These are phyloP conservation scores for Pandemis cinnamomeana DNA, from an alignment of 2,888 invertebrate species.

Conservation along the genomic window DNA sequence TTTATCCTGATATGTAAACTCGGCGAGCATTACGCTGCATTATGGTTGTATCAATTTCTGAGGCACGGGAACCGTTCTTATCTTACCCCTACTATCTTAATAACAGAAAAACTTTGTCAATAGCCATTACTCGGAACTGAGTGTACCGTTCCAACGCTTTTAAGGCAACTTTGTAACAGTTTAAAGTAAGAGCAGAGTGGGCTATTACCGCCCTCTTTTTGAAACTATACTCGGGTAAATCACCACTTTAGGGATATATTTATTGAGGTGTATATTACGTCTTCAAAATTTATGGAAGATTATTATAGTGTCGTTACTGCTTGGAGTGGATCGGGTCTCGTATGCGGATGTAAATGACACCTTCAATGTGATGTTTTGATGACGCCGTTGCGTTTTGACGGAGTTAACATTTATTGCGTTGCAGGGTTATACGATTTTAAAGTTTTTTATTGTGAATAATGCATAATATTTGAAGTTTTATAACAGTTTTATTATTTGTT, in stretches of 20 bases:
- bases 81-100: conserved; percentile 51
- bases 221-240: conserved; percentile 60
- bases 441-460: not conserved
- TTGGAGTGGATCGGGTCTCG: conserved; percentile 45
- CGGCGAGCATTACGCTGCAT: conserved; percentile 31
- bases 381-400: conserved; percentile 20
- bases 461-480: not conserved
- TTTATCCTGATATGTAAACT: conserved; percentile 28
- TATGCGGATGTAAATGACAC: conserved; percentile 27
- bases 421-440: not conserved
- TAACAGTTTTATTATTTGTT: not conserved
- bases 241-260: conserved; percentile 67
- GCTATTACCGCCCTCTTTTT: conserved; percentile 59
- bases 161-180: conserved; percentile 59
- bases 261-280: conserved; percentile 67
- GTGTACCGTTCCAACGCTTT: conserved; percentile 59
- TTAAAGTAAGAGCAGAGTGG: conserved; percentile 57
- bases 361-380: conserved; percentile 29
- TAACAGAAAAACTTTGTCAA: conserved; percentile 62
- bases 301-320: conserved; percentile 61
- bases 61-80: conserved; percentile 43
- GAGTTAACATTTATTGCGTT: not conserved
- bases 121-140: conserved; percentile 53
- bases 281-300: conserved; percentile 65
- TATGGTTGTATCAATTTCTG: conserved; percentile 39